Evolutionary conservation across 2,888 invertebrate genomes (phyloP), one percentile per base, ranked within the genome.

Genomic region (Hofmannophila pseudospretella): DNA sequence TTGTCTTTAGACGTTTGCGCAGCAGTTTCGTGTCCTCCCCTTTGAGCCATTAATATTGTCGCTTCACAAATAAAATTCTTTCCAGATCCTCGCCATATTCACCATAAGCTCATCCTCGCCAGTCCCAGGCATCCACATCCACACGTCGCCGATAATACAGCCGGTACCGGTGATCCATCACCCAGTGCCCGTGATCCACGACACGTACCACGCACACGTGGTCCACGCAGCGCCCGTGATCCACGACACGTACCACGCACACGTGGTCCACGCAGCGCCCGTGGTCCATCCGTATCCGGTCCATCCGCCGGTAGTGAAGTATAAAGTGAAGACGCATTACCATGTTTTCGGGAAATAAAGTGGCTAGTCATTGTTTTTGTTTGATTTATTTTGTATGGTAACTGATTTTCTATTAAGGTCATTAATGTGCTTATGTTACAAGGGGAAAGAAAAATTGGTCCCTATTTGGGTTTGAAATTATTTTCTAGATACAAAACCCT

Each of bases 241-340:
- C 3, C 39, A 20, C 26, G 4, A 3, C 9, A n/a, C 29, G 7
- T 27, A 34, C 7, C 44, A 44, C 8, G 2, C 9, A 8, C 28
- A 13, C 7, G 10, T 5, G 7, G 19, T 22, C 3, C 8, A 28
- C 8, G 7, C 25, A 4, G 29, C 44, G 12, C 50, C 47, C 44
- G 45, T 64, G 13, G 45, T 49, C n/a, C n/a, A n/a, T n/a, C n/a
- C n/a, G n/a, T n/a, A n/a, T n/a, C n/a, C n/a, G 11, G 32, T 29
- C 1, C 42, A 52, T 26, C 32, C 49, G 19, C 56, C 60, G 28
- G 40, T 51, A n/a, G 45, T 45, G 32, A 65, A 69, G 34, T 67
- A 67, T 31, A 68, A 70, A 45, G 61, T 68, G 14, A 70, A 70
- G 36, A 57, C 58, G 2, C 58, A 61, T 45, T 67, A 68, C 34